Conservation (phyloP, 2,888 invertebrate genomes). For the Drosophila stalkeri region DNA sequence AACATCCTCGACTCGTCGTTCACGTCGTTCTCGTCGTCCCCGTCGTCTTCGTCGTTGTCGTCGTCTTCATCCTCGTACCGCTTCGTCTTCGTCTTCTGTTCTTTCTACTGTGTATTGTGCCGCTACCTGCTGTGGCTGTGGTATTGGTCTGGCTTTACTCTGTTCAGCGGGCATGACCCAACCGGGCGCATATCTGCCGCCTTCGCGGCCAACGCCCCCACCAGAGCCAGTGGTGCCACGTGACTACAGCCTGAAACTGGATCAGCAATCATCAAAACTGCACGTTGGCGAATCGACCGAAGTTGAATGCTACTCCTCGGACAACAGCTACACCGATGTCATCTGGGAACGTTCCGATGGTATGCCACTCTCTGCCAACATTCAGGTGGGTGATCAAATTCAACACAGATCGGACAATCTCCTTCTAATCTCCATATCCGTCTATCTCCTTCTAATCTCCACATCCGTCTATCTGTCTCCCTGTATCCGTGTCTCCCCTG, state of each 20-base stretch:
- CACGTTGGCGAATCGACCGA: slow-evolving; percentile 84
- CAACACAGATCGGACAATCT: not conserved
- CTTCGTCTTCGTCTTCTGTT: slow-evolving; percentile 40
- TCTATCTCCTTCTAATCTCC: not conserved
- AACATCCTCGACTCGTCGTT: slow-evolving; percentile 42
- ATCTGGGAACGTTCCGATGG: slow-evolving; percentile 84
- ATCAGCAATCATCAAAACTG: slow-evolving; percentile 82
- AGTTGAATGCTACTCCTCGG: slow-evolving; percentile 84
- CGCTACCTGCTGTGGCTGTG: not conserved
- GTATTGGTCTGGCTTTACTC: slow-evolving; percentile 1
- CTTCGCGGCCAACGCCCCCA: slow-evolving; percentile 16
- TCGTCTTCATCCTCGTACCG: slow-evolving; percentile 30
- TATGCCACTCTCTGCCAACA: slow-evolving; percentile 78
- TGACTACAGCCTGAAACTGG: slow-evolving; percentile 82
- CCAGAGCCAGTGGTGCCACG: slow-evolving; percentile 57
- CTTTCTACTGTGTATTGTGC: slow-evolving; percentile 24
- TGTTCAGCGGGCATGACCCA: slow-evolving; percentile 34
- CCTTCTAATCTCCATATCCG: not conserved
- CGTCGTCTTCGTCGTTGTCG: slow-evolving; percentile 30
- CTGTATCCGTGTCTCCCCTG: not conserved
- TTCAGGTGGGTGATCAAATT: slow-evolving; percentile 70
- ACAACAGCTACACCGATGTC: slow-evolving; percentile 81
- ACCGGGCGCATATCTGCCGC: slow-evolving; percentile 52
- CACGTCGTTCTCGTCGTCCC: slow-evolving; percentile 27
- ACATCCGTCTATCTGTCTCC: too few species aligned